A percentile compares a stretch with the other conserved stretches of the same genome.
phyloP scores from a whole-genome alignment of 1,140 invertebrate genomes.

The Elymnias hypermnestra region DNA sequence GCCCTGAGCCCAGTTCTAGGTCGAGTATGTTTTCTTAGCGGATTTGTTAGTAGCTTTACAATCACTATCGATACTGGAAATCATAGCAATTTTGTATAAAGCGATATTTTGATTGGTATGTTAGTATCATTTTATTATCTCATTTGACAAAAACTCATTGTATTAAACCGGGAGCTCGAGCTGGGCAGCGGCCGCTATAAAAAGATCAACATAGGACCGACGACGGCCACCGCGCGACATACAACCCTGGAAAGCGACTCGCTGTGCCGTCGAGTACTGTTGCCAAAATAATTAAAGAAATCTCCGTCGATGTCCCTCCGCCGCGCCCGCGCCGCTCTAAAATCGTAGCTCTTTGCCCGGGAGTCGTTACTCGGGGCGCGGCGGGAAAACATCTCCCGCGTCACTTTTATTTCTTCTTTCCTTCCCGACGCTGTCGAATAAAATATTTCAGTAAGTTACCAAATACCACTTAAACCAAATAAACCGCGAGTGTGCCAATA shows the following conservation, averaged over 20 bases:
- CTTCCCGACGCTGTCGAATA: slow-evolving; percentile 70
- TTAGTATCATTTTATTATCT: no score
- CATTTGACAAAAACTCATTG: slow-evolving; percentile 27
- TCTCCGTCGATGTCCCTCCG: slow-evolving; percentile 74
- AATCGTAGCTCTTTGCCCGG: slow-evolving; percentile 81
- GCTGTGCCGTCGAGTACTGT: slow-evolving; percentile 76
- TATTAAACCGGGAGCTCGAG: slow-evolving; percentile 55
- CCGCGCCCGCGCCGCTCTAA: slow-evolving; percentile 80
- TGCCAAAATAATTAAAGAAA: slow-evolving; percentile 88
- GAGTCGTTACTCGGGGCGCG: slow-evolving; percentile 76
- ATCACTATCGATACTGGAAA: no score
- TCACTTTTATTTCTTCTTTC: slow-evolving; percentile 75
- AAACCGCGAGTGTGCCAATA: slow-evolving; percentile 44
- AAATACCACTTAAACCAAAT: slow-evolving; percentile 43
- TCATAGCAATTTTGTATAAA: no score
- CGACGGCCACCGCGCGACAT: slow-evolving; percentile 68
- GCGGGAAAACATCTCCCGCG: slow-evolving; percentile 71
- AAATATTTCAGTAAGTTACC: slow-evolving; percentile 73
- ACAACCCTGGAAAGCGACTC: slow-evolving; percentile 75
- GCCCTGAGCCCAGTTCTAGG: slow-evolving; percentile 25
- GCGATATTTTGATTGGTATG: no score
- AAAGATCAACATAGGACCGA: slow-evolving; percentile 73
- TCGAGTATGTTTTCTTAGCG: slow-evolving; percentile 8
- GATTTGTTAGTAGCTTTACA: neutral
- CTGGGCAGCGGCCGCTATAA: slow-evolving; percentile 72